phyloP scores from a whole-genome alignment of 2,113 vertebrate species.

The Chitala chitala region DNA sequence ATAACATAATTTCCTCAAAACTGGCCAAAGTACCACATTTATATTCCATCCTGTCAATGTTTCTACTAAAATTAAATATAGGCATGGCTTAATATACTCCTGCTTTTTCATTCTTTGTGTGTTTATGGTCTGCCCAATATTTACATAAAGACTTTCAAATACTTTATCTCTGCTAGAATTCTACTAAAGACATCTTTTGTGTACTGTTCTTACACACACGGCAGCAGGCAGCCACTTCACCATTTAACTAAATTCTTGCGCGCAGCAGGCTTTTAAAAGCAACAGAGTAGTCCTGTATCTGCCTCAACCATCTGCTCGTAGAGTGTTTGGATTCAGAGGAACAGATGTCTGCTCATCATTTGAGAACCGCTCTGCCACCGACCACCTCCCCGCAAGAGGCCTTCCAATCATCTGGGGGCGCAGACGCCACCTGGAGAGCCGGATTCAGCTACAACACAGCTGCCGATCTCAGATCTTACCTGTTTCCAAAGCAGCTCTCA shows the following conservation, averaged over 20 bases:
- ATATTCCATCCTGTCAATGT: too few relatives aligned
- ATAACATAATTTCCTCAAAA: too few relatives aligned
- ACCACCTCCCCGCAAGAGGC: not conserved
- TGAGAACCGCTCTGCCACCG: not conserved
- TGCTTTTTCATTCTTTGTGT: too few relatives aligned
- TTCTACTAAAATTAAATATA: too few relatives aligned
- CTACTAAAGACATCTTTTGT: not conserved
- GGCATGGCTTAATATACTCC: too few relatives aligned
- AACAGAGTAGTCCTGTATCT: not conserved
- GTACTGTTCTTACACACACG: not conserved
- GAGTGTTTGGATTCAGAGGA: not conserved
- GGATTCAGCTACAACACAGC: too few relatives aligned
- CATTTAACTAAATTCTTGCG: not conserved
- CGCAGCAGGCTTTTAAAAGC: slow-evolving; percentile 8
- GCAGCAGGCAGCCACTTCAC: not conserved
- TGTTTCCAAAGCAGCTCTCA: too few relatives aligned
- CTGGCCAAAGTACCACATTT: too few relatives aligned
- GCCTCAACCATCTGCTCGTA: slow-evolving; percentile 1
- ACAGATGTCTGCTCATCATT: slow-evolving; percentile 16
- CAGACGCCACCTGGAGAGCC: not conserved
- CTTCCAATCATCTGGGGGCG: not conserved
- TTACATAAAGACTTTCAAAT: too few relatives aligned
- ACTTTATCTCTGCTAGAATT: not conserved
- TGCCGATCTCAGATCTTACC: too few relatives aligned
- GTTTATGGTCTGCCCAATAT: too few relatives aligned